These are phyloP conservation scores for Synchiropus splendidus DNA, from an alignment of 2,113 vertebrate species.

Conservation along the genomic window DNA sequence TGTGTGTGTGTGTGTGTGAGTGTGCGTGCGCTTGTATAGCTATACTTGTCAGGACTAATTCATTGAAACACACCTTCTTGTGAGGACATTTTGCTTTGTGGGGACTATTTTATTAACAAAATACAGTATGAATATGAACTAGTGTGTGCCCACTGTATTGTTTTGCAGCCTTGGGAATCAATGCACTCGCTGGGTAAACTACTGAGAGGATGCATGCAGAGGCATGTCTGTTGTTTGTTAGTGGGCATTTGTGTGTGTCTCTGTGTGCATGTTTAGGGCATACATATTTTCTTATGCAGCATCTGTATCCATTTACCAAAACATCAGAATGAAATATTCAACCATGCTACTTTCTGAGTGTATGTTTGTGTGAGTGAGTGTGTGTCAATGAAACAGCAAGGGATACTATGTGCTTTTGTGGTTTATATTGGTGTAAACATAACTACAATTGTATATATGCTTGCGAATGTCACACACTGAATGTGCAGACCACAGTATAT, in stretches of 20 bases:
- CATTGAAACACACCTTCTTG: too few relatives aligned
- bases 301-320: constrained; percentile 16
- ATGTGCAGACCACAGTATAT: too few relatives aligned
- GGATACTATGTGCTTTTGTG: too few relatives aligned
- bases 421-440: too few relatives aligned
- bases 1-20: constrained; percentile 3
- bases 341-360: neutral
- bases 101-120: too few relatives aligned
- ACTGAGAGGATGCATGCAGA: constrained; percentile 26
- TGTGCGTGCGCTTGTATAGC: constrained; percentile 3
- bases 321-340: constrained; percentile 1
- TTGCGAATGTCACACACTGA: too few relatives aligned
- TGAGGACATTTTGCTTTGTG: too few relatives aligned
- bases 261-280: neutral
- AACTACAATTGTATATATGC: too few relatives aligned
- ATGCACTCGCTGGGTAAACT: too few relatives aligned
- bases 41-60: too few relatives aligned
- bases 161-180: too few relatives aligned
- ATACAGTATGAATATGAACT: constrained; percentile 5
- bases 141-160: neutral
- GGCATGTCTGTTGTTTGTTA: constrained; percentile 35
- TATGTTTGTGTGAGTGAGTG: constrained; percentile 6
- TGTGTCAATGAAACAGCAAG: neutral
- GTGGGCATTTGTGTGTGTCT: neutral
- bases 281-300: constrained; percentile 12